Conservation (phyloP, 2,888 invertebrate species). For the Erannis defoliaria region DNA sequence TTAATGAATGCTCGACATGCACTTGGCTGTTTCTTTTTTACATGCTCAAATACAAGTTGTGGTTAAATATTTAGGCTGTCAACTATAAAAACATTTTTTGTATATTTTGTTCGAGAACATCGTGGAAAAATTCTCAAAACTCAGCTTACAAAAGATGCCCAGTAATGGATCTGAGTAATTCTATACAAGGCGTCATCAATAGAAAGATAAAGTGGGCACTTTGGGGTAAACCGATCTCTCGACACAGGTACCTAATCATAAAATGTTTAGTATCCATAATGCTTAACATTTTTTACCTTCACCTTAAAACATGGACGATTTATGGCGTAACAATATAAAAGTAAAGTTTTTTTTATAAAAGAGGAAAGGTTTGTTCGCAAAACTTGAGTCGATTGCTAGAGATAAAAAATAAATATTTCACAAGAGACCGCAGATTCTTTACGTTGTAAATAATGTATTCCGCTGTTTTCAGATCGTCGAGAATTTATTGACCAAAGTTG, state of each 20-base stretch:
- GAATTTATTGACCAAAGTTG: conserved; percentile 41
- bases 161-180: conserved; percentile 56
- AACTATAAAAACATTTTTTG: not conserved
- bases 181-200: conserved; percentile 67
- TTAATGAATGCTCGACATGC: too few relatives aligned
- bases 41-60: not conserved
- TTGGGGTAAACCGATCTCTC: conserved; percentile 65
- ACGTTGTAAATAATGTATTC: conserved; percentile 40
- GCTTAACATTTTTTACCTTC: conserved; percentile 64
- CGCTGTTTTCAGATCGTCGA: conserved; percentile 32
- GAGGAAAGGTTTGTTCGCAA: conserved; percentile 36
- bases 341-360: conserved; percentile 49
- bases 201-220: conserved; percentile 64
- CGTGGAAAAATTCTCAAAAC: conserved; percentile 2
- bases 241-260: conserved; percentile 65
- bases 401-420: conserved; percentile 4
- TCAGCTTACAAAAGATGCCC: conserved; percentile 6
- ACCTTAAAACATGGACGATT: conserved; percentile 59
- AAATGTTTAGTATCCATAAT: conserved; percentile 54
- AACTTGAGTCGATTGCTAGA: conserved; percentile 19
- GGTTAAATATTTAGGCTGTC: not conserved
- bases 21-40: too few relatives aligned
- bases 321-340: conserved; percentile 51
- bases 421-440: conserved; percentile 23
- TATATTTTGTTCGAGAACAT: not conserved